Evolutionary conservation across 2,888 invertebrate genomes (phyloP), one percentile per base, ranked within the genome.

Genomic region (Eupithecia subfuscata): DNA sequence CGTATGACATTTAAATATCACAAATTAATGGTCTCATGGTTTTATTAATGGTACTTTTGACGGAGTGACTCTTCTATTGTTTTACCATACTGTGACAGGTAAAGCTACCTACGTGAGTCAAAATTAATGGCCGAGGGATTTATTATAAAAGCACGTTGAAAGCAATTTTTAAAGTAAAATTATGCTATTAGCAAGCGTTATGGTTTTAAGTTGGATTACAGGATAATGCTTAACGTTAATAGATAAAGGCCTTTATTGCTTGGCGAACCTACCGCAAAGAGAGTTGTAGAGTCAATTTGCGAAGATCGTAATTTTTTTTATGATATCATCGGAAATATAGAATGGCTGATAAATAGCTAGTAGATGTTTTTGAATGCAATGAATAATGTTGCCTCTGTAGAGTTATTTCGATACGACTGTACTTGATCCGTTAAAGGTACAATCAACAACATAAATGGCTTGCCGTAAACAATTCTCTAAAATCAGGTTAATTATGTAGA

Each of bases 81-180:
- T 14, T 1, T n/a, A 68, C 12, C 12, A 43, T 5, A 71, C 18
- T 25, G 43, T 71, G 25, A 34, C 25, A 56, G 43, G 40, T 40
- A 14, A n/a, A 65, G 69, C 37, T 69, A 34, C 69, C 67, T 68
- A 69, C 69, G 68, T 60, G 68, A 40, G 60, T 40, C 68, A 56
- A 48, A 73, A 69, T 73, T 48, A 69, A 73, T 73, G 63, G 63
- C 63, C 16, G 18, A 18, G 30, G 34, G 64, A 45, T 45, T 64
- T 71, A 64, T 71, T 37, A 67, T 40, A 67, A 70, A 56, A 70
- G 40, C 69, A 69, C 69, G 48, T 52, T 52, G 63, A 63, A 43
- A 70, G 18, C 60, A 63, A 71, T 76, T 71, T 69, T 71, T 69
- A 69, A 65, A 76, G 71, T 68, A 43, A 69, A 75, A 73, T 75